A percentile compares a stretch with the other conserved stretches of the same genome.
Conservation (phyloP, 2,888 invertebrate genomes). For the Acanthopleura granulata region DNA sequence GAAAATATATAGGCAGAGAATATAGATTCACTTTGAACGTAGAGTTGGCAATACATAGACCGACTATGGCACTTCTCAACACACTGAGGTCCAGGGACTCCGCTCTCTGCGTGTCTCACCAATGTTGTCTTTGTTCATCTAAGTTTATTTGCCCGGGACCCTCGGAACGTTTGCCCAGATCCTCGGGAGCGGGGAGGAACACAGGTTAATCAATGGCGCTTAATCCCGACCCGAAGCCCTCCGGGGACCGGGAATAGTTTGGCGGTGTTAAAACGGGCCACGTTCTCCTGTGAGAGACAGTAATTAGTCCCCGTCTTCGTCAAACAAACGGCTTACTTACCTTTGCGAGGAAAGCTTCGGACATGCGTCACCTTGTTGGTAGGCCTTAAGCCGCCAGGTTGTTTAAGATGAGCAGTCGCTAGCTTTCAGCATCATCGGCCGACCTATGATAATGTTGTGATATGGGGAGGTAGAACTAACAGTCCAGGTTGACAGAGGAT, state of each 20-base stretch:
- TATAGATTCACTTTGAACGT: too few relatives aligned
- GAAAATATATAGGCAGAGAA: too few relatives aligned
- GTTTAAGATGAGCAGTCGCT: background rate
- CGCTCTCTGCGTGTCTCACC: background rate
- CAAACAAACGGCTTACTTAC: conserved; percentile 6
- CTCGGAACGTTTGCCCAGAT: background rate
- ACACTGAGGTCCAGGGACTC: too few relatives aligned
- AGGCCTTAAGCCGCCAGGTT: background rate
- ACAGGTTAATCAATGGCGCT: background rate
- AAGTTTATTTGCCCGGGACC: background rate
- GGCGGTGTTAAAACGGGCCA: conserved; percentile 15
- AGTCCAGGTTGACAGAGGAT: background rate
- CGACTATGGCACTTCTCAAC: too few relatives aligned
- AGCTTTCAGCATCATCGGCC: background rate
- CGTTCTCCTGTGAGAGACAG: background rate
- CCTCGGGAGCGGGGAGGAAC: background rate
- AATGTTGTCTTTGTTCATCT: conserved; percentile 1
- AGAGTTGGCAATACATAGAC: too few relatives aligned
- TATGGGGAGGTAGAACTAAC: background rate
- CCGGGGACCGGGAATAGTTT: conserved; percentile 7
- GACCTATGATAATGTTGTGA: conserved; percentile 13
- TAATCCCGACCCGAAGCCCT: background rate
- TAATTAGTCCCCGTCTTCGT: background rate
- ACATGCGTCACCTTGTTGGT: conserved; percentile 1
- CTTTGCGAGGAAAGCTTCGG: background rate